A percentile compares a stretch with the other conserved stretches of the same genome.
phyloP scores from a whole-genome alignment of 2,113 vertebrate species.

The Leiothrix lutea region DNA sequence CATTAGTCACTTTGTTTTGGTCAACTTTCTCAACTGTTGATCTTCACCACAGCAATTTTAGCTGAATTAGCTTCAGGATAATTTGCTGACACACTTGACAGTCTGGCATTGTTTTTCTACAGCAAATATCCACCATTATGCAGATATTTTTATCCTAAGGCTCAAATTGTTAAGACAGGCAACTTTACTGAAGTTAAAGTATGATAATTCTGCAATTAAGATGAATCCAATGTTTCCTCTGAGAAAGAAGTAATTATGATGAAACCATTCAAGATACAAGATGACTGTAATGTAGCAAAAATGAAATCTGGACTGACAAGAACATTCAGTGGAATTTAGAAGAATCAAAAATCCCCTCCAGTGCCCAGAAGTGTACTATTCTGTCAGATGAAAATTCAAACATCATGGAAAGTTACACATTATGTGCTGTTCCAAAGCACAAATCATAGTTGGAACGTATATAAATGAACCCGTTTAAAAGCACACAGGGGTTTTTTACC shows the following conservation, averaged over 20 bases:
- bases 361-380: not conserved
- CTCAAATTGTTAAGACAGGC: not conserved
- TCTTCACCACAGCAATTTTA: not conserved
- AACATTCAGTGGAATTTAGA: not conserved
- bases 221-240: not conserved
- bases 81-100: not conserved
- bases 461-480: not conserved
- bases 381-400: not conserved
- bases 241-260: not conserved
- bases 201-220: constrained; percentile 2
- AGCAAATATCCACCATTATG: not conserved
- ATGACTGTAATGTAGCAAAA: not conserved
- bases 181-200: not conserved
- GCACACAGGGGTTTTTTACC: not conserved
- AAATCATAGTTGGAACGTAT: not conserved
- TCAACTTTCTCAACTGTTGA: not conserved
- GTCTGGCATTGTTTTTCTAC: not conserved
- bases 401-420: not conserved
- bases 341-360: not conserved
- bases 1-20: not conserved
- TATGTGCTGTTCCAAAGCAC: not conserved
- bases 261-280: not conserved
- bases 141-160: not conserved
- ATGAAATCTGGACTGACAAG: not conserved
- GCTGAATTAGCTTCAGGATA: not conserved